A percentile compares a stretch with the other conserved stretches of the same genome.
phyloP scores from a whole-genome alignment of 2,888 invertebrate genomes.

The Tiliacea aurago region DNA sequence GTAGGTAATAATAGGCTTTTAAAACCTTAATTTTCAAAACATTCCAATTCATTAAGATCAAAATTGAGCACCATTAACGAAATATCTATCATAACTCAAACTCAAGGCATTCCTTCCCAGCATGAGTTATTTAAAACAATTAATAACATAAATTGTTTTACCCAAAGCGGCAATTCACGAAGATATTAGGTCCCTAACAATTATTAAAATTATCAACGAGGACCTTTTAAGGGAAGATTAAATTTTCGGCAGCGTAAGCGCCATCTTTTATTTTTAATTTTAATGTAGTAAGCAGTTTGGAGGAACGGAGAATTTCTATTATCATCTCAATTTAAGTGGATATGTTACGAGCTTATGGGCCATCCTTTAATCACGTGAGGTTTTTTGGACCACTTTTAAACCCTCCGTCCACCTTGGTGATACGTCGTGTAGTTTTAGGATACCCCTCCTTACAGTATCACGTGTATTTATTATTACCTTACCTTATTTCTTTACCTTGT shows the following conservation, averaged over 20 bases:
- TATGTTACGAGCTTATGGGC: background rate
- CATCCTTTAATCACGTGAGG: too few relatives aligned
- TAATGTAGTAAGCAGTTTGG: conserved; percentile 27
- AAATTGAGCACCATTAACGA: conserved; percentile 35
- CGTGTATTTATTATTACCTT: too few relatives aligned
- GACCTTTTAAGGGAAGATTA: conserved; percentile 57
- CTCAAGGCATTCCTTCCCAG: background rate
- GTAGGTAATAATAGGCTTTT: background rate
- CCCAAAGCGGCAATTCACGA: conserved; percentile 55
- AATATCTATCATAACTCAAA: conserved; percentile 36
- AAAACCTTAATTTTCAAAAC: conserved; percentile 19
- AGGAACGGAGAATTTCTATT: conserved; percentile 31
- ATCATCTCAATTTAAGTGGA: conserved; percentile 11
- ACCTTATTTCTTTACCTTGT: too few relatives aligned
- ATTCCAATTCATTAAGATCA: conserved; percentile 27
- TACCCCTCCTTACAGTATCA: too few relatives aligned
- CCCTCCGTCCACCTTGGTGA: too few relatives aligned
- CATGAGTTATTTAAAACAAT: conserved; percentile 59
- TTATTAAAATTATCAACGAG: conserved; percentile 67
- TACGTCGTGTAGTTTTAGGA: too few relatives aligned
- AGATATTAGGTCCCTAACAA: conserved; percentile 64
- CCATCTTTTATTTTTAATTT: conserved; percentile 59
- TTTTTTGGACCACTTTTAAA: too few relatives aligned
- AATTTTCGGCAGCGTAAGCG: conserved; percentile 59
- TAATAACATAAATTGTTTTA: conserved; percentile 61